Evolutionary conservation across 2,113 vertebrate genomes (phyloP), one percentile per base, ranked within the genome.

Genomic region (Martes martes): DNA sequence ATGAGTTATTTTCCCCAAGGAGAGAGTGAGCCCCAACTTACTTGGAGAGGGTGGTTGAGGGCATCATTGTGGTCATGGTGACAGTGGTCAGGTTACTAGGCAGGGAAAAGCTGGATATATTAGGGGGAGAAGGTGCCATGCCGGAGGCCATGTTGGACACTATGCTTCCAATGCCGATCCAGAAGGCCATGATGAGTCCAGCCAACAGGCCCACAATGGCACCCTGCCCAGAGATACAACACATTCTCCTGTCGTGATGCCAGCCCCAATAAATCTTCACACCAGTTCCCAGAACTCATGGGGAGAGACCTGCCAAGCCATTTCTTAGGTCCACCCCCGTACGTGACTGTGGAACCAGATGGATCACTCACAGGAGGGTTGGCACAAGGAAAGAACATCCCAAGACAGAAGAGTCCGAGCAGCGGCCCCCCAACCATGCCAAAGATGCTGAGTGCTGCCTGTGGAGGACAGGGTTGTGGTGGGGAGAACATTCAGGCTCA

Each of bases 371-470:
- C 99, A 1, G 71, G 96, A 57, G 99, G 87, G 98, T 99, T 99
- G 89, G 99, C 99, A 45, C 99, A 99, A 2, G 99, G 99, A 91
- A 99, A 99, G 98, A 99, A 99, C 98, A 99, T 99, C 57, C 99
- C 99, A 0, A 99, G 99, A 96, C 99, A 99, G 98, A 99, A 99
- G 92, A 99, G 96, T 59, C 99, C 99, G 28, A 99, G 99, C 67
- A 99, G 99, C 0, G 99, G 99, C 0, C 99, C 99, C 0, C 99
- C 99, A 33, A 99, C 98, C 99, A 99, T 99, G 92, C 99, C 99
- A 2, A 99, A 99, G 98, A 99, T 99, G 98, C 99, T 99, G 97
- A 99, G 98, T 80, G 99, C 99, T 0, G 99, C 99, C 99, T 99
- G 98, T 0, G 1, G 88, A 79, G 90, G 90, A 55, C 63, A 0